Evolutionary conservation across 2,888 invertebrate species (phyloP).

Genomic region (Oeneis ivallda): DNA sequence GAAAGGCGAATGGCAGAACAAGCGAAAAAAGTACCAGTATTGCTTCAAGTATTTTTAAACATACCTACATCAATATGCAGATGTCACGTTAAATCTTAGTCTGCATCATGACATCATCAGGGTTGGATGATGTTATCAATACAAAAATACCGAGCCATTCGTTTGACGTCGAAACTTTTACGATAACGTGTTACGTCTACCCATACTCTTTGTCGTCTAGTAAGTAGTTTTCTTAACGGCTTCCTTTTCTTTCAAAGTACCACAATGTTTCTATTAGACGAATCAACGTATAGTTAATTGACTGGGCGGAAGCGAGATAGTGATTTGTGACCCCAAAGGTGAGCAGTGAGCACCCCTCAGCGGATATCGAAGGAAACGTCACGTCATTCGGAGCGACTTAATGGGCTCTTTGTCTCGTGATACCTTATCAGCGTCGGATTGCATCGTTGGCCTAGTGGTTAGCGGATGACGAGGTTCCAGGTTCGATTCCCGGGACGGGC

Average conservation of each 20-base stretch:
- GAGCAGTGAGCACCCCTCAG: constrained; percentile 61
- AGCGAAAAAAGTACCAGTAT: too few species aligned
- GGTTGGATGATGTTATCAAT: neutral
- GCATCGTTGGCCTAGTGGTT: too few species aligned
- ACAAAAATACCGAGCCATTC: constrained; percentile 3
- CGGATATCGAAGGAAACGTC: constrained; percentile 79
- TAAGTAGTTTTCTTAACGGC: neutral
- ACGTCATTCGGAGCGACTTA: constrained; percentile 71
- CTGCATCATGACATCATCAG: constrained; percentile 1
- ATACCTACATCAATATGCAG: neutral
- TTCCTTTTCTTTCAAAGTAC: neutral
- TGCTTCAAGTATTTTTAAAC: too few species aligned
- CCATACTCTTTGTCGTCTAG: neutral
- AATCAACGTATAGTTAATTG: constrained; percentile 34
- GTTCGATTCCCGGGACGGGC: too few species aligned
- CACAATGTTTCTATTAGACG: constrained; percentile 14
- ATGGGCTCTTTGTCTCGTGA: constrained; percentile 79
- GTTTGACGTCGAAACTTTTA: constrained; percentile 3
- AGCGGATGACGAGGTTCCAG: too few species aligned
- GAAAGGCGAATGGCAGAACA: too few species aligned
- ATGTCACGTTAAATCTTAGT: neutral
- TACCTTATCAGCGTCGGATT: constrained; percentile 62
- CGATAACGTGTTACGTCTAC: neutral
- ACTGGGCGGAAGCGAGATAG: constrained; percentile 70
- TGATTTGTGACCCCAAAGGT: constrained; percentile 76